Evolutionary conservation across 2,113 vertebrate genomes (phyloP), one percentile per base, ranked within the genome.

Genomic region (Mixornis gularis): DNA sequence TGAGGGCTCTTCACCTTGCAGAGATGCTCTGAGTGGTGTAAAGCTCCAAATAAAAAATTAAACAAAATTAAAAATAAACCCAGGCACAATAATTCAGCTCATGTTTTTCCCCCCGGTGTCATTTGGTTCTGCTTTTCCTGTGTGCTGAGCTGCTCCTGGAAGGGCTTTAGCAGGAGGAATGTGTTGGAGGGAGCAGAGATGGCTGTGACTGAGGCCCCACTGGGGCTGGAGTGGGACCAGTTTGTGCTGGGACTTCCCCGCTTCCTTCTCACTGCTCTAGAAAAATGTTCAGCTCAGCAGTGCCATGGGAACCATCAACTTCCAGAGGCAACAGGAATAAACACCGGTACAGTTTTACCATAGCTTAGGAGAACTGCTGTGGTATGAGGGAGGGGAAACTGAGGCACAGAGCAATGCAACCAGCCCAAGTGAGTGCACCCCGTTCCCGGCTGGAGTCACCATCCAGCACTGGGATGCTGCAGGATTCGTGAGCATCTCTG

Each of bases 391-490:
- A 36, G 21, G 25, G 63, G 79, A 87, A 95, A 91, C 59, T 52
- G 89, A 93, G 85, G 77, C 72, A 83, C 32, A 7, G 80, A 59
- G 26, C 63, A 13, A 4, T 0, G 1, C 22, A 19, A 32, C 29
- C 27, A 15, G 36, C 24, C 58, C 48, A 8, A 12, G 9, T 0
- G 43, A 36, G 26, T 0, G 0, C 48, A 38, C 18, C 80, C 64
- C 17, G 56, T 2, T 38, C 79, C 38, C 32, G 65, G 27, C 60
- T 1, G 29, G 49, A 63, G 32, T 9, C 41, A 13, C n/a, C 29
- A 1, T 1, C 32, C 41, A 10, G 53, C 46, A 2, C 26, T 0
- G 4, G 51, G 71, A 4, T 17, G 52, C 41, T 66, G 41, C 0
- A 5, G 30, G 40, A 22, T 9, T 10, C 3, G 0, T 0, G 7